A percentile compares a stretch with the other conserved stretches of the same genome.
phyloP scores from a whole-genome alignment of 2,113 vertebrate species.

The Ceyx cyanopectus region DNA sequence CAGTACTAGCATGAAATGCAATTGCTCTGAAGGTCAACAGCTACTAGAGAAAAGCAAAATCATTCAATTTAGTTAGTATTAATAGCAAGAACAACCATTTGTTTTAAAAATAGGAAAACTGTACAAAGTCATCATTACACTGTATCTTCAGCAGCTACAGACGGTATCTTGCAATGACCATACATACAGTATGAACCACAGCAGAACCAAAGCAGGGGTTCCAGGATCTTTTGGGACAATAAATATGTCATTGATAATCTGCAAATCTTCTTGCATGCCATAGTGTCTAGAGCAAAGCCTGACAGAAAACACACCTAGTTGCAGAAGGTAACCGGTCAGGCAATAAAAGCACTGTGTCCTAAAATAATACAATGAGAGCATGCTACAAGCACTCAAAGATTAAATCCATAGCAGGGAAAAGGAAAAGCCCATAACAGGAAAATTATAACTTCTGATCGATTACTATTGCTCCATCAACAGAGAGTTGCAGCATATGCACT shows the following conservation, averaged over 20 bases:
- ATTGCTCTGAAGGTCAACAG: not conserved
- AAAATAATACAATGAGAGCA: not conserved
- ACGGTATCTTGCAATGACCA: not conserved
- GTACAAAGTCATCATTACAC: not conserved
- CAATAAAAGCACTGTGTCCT: not conserved
- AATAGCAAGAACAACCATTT: not conserved
- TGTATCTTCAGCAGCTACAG: not conserved
- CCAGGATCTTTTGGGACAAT: not conserved
- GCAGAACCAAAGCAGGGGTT: not conserved
- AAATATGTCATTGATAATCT: not conserved
- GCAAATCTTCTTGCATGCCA: not conserved
- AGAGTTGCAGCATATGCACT: not conserved
- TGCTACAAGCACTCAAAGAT: not conserved
- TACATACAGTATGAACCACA: not conserved
- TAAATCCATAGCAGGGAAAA: not conserved
- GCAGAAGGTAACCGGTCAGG: not conserved
- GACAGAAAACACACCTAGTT: not conserved
- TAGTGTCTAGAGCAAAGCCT: not conserved
- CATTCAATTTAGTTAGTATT: not conserved
- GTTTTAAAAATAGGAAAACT: not conserved
- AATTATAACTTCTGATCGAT: constrained; percentile 16
- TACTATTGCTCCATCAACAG: constrained; percentile 39
- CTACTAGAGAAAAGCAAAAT: not conserved
- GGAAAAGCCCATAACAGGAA: not conserved
- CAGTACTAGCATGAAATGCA: not conserved